Evolutionary conservation across 2,113 vertebrate genomes (phyloP), one percentile per base, ranked within the genome.

Genomic region (Glaucomys volans): DNA sequence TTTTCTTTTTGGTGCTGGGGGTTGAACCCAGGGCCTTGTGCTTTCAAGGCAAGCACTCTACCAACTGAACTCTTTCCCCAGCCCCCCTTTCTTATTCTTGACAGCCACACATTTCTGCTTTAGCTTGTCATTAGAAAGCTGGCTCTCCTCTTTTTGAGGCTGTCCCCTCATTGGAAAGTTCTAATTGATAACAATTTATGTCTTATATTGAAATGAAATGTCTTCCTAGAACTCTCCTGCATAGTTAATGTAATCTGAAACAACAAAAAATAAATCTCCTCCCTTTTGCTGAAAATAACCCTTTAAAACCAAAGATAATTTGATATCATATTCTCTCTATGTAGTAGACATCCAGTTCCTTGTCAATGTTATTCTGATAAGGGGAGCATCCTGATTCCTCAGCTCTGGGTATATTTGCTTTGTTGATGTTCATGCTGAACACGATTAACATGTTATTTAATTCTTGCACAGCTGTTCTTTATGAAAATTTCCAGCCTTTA

Each of bases 261-360:
- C 42, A 52, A 16, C 6, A 3, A 71, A 81, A 67, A 67, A 50
- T 75, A 59, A 89, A 69, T 47, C 54, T 77, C 13, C 90, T 95
- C 52, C 50, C 20, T 77, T 30, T 66, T 62, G 16, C 69, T 87
- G 64, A 89, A 69, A 92, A 44, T 26, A 83, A 50, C 69, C 59
- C 76, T 69, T 64, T 91, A 85, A 95, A 81, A 94, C 64, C 57
- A 9, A 92, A 92, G 87, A 92, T 6, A 28, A 9, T 20, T 35
- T 62, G n/a, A 12, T 95, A 7, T 52, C 52, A 83, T 82, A 50
- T 35, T 67, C 40, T 69, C 71, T 47, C 74, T 40, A 0, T 4
- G 9, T 76, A 40, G 50, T 74, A 74, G 72, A 42, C 14, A 4
- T 9, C 26, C 22, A 79, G 28, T 7, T 75, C 26, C 79, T 93